Base-by-base conservation (phyloP, 53 echinoderm and acorn worm species). In the Arbacia lixula region DNA sequence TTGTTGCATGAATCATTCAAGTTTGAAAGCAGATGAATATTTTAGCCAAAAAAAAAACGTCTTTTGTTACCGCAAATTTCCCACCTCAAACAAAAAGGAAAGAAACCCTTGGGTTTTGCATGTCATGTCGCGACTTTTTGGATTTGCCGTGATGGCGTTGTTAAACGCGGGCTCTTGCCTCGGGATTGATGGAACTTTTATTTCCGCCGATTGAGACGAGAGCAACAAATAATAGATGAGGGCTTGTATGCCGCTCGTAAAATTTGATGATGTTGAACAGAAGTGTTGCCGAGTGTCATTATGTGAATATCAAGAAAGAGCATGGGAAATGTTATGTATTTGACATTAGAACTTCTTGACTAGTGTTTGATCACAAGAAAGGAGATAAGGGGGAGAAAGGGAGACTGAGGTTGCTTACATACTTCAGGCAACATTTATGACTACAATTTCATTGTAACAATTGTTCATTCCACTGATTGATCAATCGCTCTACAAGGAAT, bases 151-250 rank as follows among this genome's bases (percentile, higher is more conserved):
- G 40, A 36, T 36, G 36, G 24, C 22, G 58, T 52, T 77, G 77
- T 77, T 58, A 58, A 77, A 58, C 58, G 57, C 77, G 36, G 56
- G 24, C 26, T 37, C 57, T 56, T 22, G 77, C 77, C 58, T 21
- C 77, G 60, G 77, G 77, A 77, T 56, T 40, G 77, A 77, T 77
- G 77, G 77, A 77, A 77, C 77, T 77, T 77, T 77, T 77, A 77
- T 77, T 77, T 77, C 77, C 77, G 58, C 77, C 77, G 77, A 77
- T 37, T 24, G 33, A 77, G 77, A 77, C 77, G 58, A 41, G 77
- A 58, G 55, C 77, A 35, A 58, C 77, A 77, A 77, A 77, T 77
- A 77, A 77, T 77, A 77, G 77, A 77, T 77, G 77, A 77, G 77
- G 58, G 74, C 56, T 58, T 12, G 21, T 21, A 58, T 46, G 53